Conservation (phyloP, 2,113 vertebrate genomes). For the Chloebia gouldiae region DNA sequence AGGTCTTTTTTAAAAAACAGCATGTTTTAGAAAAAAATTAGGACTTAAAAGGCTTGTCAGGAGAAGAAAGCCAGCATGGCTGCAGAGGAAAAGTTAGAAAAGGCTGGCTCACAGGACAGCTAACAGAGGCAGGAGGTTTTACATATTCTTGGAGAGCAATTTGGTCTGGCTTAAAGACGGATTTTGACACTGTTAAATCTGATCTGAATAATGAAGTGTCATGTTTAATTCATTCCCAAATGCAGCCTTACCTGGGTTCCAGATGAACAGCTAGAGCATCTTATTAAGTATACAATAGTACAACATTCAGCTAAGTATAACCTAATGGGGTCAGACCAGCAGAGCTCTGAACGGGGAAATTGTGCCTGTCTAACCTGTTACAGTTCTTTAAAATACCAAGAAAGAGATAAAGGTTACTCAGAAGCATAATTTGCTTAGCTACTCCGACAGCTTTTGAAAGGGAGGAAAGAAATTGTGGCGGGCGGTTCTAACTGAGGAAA, state of each 20-base stretch:
- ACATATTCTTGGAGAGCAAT: constrained; percentile 33
- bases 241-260: constrained; percentile 26
- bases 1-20: not conserved
- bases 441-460: constrained; percentile 51
- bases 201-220: constrained; percentile 57
- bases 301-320: constrained; percentile 55
- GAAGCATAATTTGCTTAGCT: constrained; percentile 59
- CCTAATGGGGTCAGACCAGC: constrained; percentile 59
- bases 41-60: not conserved
- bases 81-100: not conserved
- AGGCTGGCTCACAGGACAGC: not conserved
- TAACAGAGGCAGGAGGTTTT: not conserved
- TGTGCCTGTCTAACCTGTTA: constrained; percentile 56
- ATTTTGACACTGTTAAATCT: constrained; percentile 48
- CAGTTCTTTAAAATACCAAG: constrained; percentile 51
- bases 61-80: not conserved
- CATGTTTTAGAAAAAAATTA: not conserved
- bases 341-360: constrained; percentile 46
- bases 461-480: constrained; percentile 37
- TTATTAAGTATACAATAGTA: constrained; percentile 54
- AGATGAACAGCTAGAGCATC: constrained; percentile 16
- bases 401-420: constrained; percentile 60
- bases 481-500: constrained; percentile 55
- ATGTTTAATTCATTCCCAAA: constrained; percentile 67
- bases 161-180: constrained; percentile 23